A percentile compares a stretch with the other conserved stretches of the same genome.
These are phyloP conservation scores for Cecidostiba fungosa DNA, from an alignment of 2,888 invertebrate genomes.

Conservation along the genomic window DNA sequence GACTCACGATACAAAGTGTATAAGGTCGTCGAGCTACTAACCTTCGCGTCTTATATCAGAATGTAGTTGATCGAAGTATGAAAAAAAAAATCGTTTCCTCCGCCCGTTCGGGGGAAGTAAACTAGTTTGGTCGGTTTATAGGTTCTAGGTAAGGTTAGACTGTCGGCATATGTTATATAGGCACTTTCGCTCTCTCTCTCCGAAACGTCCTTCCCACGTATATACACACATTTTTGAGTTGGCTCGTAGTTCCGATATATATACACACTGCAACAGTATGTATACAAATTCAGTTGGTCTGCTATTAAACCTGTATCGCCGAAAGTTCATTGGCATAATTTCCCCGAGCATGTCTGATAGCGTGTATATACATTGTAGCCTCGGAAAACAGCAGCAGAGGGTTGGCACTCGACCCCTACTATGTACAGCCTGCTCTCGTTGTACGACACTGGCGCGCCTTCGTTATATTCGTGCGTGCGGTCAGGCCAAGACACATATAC, in stretches of 20 bases:
- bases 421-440: neutral
- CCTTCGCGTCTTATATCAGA: neutral
- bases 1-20: slow-evolving; percentile 34
- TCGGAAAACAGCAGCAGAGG: slow-evolving; percentile 1
- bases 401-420: neutral
- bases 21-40: slow-evolving; percentile 33
- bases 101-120: slow-evolving; percentile 53
- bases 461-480: neutral
- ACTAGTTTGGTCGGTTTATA: slow-evolving; percentile 67
- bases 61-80: no score
- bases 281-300: no score
- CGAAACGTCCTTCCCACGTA: slow-evolving; percentile 25
- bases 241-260: neutral
- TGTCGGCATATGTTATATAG: slow-evolving; percentile 63
- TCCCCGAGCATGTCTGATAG: slow-evolving; percentile 54
- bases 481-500: neutral
- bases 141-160: slow-evolving; percentile 65
- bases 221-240: neutral
- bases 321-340: slow-evolving; percentile 63
- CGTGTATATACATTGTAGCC: neutral
- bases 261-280: no score
- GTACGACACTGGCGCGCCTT: slow-evolving; percentile 31
- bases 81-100: slow-evolving; percentile 39
- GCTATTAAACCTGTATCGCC: no score
- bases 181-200: slow-evolving; percentile 18